Base-by-base conservation (phyloP, 2,888 invertebrate species). In the Acleris sparsana region DNA sequence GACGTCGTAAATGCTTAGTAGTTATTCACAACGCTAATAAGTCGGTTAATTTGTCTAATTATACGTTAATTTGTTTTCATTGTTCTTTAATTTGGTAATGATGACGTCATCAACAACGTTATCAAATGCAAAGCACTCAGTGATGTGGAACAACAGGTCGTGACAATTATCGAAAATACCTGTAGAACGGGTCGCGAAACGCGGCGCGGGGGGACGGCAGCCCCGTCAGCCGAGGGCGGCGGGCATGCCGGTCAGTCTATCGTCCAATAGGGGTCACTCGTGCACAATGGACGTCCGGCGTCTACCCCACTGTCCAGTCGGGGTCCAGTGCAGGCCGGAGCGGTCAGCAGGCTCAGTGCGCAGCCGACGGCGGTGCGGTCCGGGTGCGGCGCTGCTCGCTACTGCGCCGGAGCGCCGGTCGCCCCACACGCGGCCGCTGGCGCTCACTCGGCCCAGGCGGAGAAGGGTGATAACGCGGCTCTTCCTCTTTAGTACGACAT, bases 391-490 rank as follows among this genome's bases (percentile, higher is more conserved):
- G 85, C 80, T 75, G 79, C 83, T 85, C 80, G 82, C 88, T 89
- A 92, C 92, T 92, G 91, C 86, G 78, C 74, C 68, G 68, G 67
- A 72, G 73, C 76, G 79, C 79, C 75, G 70, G 75, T 79, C 80
- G 78, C 76, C 73, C 76, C 72, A 70, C 82, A 82, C 82, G 80
- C 83, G 75, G 81, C 70, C 77, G 72, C 63, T 71, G 69, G 75
- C 82, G 80, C 80, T 82, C 83, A 80, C 83, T 81, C 79, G 76
- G 75, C 78, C 74, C 75, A 76, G 79, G 72, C 72, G 80, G 87
- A 88, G 91, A 91, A 91, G 92, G 92, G 91, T 90, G 89, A 89
- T 88, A 90, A 80, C 78, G 76, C 75, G 72, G 77, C 80, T 87
- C 89, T 87, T 89, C 88, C 83, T 86, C 80, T 79, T 88, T 87